Evolutionary conservation across 2,888 invertebrate species (phyloP), one percentile per base, ranked within the genome.

Genomic region (Drosophila mimica): DNA sequence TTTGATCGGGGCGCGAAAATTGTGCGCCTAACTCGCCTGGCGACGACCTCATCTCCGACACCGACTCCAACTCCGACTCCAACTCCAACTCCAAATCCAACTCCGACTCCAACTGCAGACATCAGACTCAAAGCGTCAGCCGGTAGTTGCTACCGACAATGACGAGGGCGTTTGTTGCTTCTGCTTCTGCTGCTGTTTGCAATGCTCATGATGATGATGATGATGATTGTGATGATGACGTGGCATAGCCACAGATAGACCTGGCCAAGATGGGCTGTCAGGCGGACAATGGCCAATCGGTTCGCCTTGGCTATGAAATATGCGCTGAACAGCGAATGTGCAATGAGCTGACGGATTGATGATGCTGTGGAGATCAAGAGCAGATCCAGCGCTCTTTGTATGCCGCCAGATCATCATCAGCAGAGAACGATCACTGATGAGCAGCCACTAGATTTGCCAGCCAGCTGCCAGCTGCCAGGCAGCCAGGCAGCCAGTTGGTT

Each of bases 1-100:
- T 86, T 86, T 86, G 85, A 88, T 88, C 84, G 78, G 78, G 89
- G 88, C 86, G 88, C 89, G 83, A 88, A 89, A 88, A 83, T 86
- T 83, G 86, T 82, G 83, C 80, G 79, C 81, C 79, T 74, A 70
- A 43, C 48, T 76, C 72, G 64, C 53, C 70, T 56, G 64, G 56
- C 71, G 73, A 65, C 63, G 79, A 71, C 49, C 70, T 57, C 71
- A 56, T 48, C 67, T 38, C 28, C 46, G 62, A 62, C 63, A 49
- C 65, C 51, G 8, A 46, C 15, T 15, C 4, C 48, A 15, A 48
- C 51, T 51, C 13, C 13, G 28, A 36, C 20, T 30, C n/a, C 17
- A 36, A n/a, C 28, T 33, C 28, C 46, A 59, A 62, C 20, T 30
- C n/a, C 17, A 36, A n/a, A 17, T 33, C 28, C 46, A 59, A 62